A percentile compares a stretch with the other conserved stretches of the same genome.
phyloP scores from a whole-genome alignment of 2,113 vertebrate species.

The Fulica atra region DNA sequence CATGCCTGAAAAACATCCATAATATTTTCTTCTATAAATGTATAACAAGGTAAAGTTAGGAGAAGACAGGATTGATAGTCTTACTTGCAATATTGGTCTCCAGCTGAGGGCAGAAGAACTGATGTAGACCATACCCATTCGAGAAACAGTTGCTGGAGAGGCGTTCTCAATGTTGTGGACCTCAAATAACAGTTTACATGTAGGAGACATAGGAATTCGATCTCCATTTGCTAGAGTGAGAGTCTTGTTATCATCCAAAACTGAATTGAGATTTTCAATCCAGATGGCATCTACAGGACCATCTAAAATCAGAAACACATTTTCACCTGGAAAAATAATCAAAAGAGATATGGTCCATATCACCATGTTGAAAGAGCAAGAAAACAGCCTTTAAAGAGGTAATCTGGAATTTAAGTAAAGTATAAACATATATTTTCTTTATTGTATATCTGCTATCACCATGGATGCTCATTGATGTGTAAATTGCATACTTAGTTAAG shows the following conservation, averaged over 20 bases:
- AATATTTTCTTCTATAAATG: background rate
- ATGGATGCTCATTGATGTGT: background rate
- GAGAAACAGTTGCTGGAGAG: slow-evolving; percentile 80
- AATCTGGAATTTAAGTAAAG: background rate
- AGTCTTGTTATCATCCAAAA: slow-evolving; percentile 83
- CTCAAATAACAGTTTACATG: slow-evolving; percentile 79
- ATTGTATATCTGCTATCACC: background rate
- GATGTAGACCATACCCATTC: slow-evolving; percentile 84
- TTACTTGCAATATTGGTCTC: slow-evolving; percentile 79
- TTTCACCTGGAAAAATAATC: slow-evolving; percentile 73
- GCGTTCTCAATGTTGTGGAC: slow-evolving; percentile 83
- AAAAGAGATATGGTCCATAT: background rate
- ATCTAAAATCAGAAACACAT: slow-evolving; percentile 80
- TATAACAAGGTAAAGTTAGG: background rate
- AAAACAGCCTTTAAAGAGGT: background rate
- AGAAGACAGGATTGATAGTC: background rate
- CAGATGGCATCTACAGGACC: slow-evolving; percentile 82
- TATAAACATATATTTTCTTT: background rate
- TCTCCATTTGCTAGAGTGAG: slow-evolving; percentile 82
- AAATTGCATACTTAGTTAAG: background rate
- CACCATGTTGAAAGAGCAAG: background rate
- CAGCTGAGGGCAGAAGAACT: slow-evolving; percentile 80
- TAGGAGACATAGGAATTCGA: slow-evolving; percentile 80
- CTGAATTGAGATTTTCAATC: slow-evolving; percentile 84
- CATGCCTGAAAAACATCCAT: slow-evolving; percentile 77